These are phyloP conservation scores for Carettochelys insculpta DNA, from an alignment of 2,113 vertebrate genomes.

Conservation along the genomic window DNA sequence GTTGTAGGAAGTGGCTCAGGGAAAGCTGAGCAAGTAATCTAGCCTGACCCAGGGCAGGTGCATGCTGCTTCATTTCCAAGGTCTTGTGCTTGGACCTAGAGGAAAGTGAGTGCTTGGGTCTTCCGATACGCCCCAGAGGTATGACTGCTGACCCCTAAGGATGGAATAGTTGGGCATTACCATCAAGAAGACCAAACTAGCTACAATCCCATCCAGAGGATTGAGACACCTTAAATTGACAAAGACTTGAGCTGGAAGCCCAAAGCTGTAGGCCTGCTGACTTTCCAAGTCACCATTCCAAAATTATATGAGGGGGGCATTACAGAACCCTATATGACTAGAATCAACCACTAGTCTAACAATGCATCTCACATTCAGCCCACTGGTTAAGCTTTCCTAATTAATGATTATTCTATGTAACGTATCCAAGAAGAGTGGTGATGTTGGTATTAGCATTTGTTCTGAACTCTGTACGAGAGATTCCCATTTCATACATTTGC, in stretches of 20 bases:
- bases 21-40: neutral
- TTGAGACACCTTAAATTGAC: neutral
- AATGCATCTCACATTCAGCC: neutral
- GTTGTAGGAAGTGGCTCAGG: neutral
- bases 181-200: neutral
- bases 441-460: neutral
- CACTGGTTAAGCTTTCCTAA: neutral
- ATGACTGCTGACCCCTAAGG: neutral
- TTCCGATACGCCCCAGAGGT: neutral
- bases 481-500: neutral
- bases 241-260: neutral
- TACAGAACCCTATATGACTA: neutral
- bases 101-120: neutral
- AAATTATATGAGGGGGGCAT: neutral
- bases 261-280: neutral
- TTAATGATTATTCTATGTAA: neutral
- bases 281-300: neutral
- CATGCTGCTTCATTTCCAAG: neutral
- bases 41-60: neutral
- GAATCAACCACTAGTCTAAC: neutral
- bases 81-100: neutral
- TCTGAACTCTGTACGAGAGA: neutral
- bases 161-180: neutral
- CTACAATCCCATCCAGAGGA: neutral
- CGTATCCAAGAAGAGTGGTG: neutral